Conservation (phyloP, 2,797 vertebrate species). For the Pseudotriccus pelzelni region DNA sequence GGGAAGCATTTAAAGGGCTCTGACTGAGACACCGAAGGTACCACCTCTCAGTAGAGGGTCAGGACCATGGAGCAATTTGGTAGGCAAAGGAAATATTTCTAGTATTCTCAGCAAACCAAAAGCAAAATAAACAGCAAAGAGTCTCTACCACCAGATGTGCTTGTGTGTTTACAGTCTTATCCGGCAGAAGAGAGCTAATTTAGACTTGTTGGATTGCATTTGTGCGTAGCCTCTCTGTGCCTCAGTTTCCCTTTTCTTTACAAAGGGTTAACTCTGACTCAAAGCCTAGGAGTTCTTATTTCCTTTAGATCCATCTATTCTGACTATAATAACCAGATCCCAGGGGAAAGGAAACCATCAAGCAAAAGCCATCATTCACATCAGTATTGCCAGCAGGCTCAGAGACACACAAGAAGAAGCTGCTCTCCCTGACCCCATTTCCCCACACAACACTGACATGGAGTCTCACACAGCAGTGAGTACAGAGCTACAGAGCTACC, state of each 20-base stretch:
- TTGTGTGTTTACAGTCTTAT: not conserved
- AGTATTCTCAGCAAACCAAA: not conserved
- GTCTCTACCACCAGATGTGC: not conserved
- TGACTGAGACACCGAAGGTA: not conserved
- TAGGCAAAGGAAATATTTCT: not conserved
- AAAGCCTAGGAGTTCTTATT: not conserved
- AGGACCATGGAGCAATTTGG: not conserved
- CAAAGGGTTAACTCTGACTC: not conserved
- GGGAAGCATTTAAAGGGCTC: not conserved
- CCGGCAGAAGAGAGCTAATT: not conserved
- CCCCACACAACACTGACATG: not conserved
- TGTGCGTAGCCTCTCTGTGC: not conserved
- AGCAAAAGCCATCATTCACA: not conserved
- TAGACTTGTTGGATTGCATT: too few species aligned
- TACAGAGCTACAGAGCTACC: not conserved
- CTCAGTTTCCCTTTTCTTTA: conserved; percentile 7
- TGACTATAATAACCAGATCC: not conserved
- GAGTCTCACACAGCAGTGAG: not conserved
- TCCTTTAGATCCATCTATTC: not conserved
- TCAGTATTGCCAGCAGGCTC: not conserved
- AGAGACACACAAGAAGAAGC: not conserved
- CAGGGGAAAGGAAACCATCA: not conserved
- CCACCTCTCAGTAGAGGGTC: not conserved
- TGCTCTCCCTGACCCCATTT: not conserved
- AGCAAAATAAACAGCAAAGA: not conserved